Evolutionary conservation across 2,888 invertebrate species (phyloP).

Genomic region (Diplolepis rosae): DNA sequence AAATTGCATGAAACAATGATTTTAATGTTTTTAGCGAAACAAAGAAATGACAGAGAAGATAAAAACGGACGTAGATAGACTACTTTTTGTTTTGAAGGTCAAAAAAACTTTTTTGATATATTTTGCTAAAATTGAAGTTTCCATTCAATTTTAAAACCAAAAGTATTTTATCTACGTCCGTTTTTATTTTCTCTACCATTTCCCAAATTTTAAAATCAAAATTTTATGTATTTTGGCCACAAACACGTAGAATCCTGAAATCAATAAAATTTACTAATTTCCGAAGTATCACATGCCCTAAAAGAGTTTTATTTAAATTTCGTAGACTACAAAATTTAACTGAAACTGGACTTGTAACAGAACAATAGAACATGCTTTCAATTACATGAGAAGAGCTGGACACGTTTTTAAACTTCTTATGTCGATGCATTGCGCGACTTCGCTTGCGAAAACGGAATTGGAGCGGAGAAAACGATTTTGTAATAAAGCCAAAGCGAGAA

Average conservation of each 20-base stretch:
- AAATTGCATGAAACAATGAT: conserved; percentile 13
- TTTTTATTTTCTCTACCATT: too few relatives aligned
- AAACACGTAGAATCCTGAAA: too few relatives aligned
- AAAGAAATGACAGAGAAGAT: too few relatives aligned
- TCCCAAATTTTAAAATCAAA: too few relatives aligned
- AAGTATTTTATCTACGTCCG: too few relatives aligned
- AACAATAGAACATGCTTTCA: not conserved
- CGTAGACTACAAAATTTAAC: not conserved
- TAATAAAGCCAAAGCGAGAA: conserved; percentile 50
- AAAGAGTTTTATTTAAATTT: not conserved
- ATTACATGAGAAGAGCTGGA: not conserved
- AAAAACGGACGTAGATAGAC: too few relatives aligned
- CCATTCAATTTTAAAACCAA: too few relatives aligned
- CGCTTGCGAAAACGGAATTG: conserved; percentile 53
- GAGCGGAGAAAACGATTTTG: conserved; percentile 57
- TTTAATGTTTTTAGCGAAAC: not conserved
- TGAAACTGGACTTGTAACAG: conserved; percentile 1
- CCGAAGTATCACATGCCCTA: too few relatives aligned
- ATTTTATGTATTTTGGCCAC: too few relatives aligned
- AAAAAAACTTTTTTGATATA: too few relatives aligned
- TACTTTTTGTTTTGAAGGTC: not conserved
- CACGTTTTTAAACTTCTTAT: conserved; percentile 11
- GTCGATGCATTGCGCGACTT: conserved; percentile 39
- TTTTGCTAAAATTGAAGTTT: too few relatives aligned
- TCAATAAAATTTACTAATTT: too few relatives aligned